Base-by-base conservation (phyloP, 2,888 invertebrate genomes). In the Anthophora plumipes region DNA sequence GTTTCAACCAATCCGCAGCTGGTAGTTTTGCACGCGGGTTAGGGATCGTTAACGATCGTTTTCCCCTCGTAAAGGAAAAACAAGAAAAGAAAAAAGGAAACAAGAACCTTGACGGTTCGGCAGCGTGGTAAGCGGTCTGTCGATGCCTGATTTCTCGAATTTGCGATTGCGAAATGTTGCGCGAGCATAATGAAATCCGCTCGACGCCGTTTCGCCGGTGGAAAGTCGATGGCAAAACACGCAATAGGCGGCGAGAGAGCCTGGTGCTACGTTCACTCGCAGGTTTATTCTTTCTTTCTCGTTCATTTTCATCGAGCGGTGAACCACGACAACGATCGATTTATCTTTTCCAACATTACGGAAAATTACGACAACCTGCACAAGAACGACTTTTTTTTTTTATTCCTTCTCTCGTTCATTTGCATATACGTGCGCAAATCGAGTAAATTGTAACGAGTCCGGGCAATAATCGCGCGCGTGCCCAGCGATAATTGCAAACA, bases 61-160 rank as follows among this genome's bases (percentile, higher is more conserved):
- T 83, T 64, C 87, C 82, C 79, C 85, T 82, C 73, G 64, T 70
- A 31, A 70, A 73, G n/a, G n/a, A n/a, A n/a, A n/a, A n/a, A n/a
- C n/a, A n/a, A n/a, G n/a, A n/a, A n/a, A n/a, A n/a, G n/a, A n/a
- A n/a, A n/a, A n/a, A n/a, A n/a, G n/a, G n/a, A 86, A 86, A 80
- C 67, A 50, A 20, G 63, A 80, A 52, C 74, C 74, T 81, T 68
- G 81, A 48, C 43, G 48, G 39, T n/a, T 14, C 12, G 68, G 11
- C 50, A 46, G n/a, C 59, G 66, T 60, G 20, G 54, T 22, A 31
- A 64, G 11, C 43, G 37, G 5, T 50, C 41, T 37, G 39, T 54
- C 61, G 69, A 48, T 73, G 64, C 59, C 57, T 57, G 79, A 69
- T 82, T 82, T 75, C 83, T 60, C 75, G 78, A 82, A 82, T 83